These are phyloP conservation scores for Ricordea florida DNA, from an alignment of 92 coral and sea anemone species.

Conservation along the genomic window DNA sequence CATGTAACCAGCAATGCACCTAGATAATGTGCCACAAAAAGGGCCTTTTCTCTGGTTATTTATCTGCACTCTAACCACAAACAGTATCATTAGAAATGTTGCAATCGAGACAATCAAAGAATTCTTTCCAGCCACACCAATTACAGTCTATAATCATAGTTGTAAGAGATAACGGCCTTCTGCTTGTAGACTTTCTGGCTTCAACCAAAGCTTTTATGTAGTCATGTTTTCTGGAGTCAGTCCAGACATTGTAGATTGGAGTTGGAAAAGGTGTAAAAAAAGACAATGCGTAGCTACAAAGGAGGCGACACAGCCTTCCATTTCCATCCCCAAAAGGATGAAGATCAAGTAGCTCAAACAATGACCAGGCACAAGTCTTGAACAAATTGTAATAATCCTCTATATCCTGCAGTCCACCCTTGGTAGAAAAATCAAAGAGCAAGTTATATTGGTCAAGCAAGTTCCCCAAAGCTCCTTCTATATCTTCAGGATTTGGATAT, in stretches of 20 bases:
- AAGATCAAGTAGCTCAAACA: slow-evolving; percentile 82
- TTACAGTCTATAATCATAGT: no score
- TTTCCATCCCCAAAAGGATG: slow-evolving; percentile 96
- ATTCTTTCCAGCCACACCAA: no score
- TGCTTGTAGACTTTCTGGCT: slow-evolving; percentile 72
- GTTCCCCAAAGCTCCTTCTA: slow-evolving; percentile 54
- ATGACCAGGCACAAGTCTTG: slow-evolving; percentile 75
- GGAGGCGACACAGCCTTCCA: slow-evolving; percentile 85
- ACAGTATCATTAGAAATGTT: no score
- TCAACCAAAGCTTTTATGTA: slow-evolving; percentile 71
- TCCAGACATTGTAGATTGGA: slow-evolving; percentile 86
- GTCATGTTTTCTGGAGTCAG: slow-evolving; percentile 68
- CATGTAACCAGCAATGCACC: no score
- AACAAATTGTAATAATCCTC: slow-evolving; percentile 47
- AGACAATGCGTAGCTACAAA: slow-evolving; percentile 77
- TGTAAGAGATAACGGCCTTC: no score
- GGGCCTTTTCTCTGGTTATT: no score
- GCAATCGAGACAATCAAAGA: no score
- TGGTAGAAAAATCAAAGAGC: slow-evolving; percentile 32
- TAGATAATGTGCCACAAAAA: no score
- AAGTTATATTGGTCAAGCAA: slow-evolving; percentile 73
- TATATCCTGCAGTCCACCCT: not conserved
- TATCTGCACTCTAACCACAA: no score
- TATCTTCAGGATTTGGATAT: slow-evolving; percentile 68
- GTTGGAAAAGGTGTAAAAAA: slow-evolving; percentile 81